A percentile compares a stretch with the other conserved stretches of the same genome.
Evolutionary conservation across 2,113 vertebrate genomes (phyloP).

Genomic region (Noctilio leporinus): DNA sequence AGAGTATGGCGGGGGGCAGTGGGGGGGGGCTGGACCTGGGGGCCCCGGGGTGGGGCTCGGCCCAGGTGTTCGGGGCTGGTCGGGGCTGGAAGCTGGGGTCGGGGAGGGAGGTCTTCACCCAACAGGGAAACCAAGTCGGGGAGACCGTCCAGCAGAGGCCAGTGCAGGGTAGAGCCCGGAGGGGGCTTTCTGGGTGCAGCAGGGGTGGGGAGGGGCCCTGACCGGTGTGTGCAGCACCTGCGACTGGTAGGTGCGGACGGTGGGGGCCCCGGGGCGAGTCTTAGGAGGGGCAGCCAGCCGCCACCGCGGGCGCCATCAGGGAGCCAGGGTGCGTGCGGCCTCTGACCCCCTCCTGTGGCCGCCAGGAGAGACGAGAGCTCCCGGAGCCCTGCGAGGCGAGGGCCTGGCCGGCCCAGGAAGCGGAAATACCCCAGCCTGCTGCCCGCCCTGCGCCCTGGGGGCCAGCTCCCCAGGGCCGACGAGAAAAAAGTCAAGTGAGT

Average conservation of each 20-base stretch:
- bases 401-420: slow-evolving; percentile 93
- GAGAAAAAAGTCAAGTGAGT: slow-evolving; percentile 93
- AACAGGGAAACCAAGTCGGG: fast-evolving
- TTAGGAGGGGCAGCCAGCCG: not conserved
- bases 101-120: fast-evolving
- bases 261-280: not conserved
- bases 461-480: slow-evolving; percentile 76
- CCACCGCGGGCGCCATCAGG: not conserved
- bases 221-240: no score
- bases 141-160: not conserved
- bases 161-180: no score
- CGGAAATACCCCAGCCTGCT: slow-evolving; percentile 82
- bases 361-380: slow-evolving; percentile 93
- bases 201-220: not conserved
- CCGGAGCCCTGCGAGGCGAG: slow-evolving; percentile 90
- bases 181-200: not conserved
- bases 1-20: slow-evolving; percentile 78
- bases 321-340: fast-evolving
- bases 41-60: not conserved
- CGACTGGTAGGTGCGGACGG: no score
- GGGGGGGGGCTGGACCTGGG: not conserved
- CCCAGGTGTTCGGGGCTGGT: not conserved
- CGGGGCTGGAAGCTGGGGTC: not conserved
- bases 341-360: not conserved
- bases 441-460: slow-evolving; percentile 71